Conservation (phyloP, 2,797 vertebrate genomes). For the Yasuhikotakia modesta region DNA sequence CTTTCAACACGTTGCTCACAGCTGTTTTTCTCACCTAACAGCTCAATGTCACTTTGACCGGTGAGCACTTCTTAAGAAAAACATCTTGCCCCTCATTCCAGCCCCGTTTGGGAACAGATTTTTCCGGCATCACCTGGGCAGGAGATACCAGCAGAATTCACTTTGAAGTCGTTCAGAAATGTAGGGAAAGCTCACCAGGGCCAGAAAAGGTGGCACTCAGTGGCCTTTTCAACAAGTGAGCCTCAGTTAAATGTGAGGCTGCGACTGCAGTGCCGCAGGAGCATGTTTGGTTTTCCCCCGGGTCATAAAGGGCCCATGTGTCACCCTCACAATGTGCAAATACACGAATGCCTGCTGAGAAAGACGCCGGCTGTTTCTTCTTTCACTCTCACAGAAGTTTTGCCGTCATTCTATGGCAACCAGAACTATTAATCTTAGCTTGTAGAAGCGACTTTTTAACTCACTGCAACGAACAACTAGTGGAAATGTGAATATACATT, state of each 20-base stretch:
- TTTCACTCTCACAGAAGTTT: constrained; percentile 60
- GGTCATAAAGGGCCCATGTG: constrained; percentile 44
- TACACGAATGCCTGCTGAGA: constrained; percentile 67
- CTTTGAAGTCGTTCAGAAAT: constrained; percentile 32
- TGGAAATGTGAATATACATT: background rate
- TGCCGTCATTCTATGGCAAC: constrained; percentile 74
- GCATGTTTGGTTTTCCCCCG: constrained; percentile 44
- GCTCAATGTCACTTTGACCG: constrained; percentile 11
- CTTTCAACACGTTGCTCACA: constrained; percentile 36
- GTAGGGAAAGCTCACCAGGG: background rate
- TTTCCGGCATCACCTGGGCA: constrained; percentile 10
- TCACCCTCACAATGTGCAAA: constrained; percentile 67
- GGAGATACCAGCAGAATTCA: constrained; percentile 15
- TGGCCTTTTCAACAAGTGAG: constrained; percentile 21
- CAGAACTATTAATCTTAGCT: constrained; percentile 62
- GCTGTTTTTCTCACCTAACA: constrained; percentile 39
- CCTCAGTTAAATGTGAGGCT: background rate
- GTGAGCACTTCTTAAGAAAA: constrained; percentile 23
- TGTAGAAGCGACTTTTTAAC: constrained; percentile 43
- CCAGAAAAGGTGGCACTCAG: background rate
- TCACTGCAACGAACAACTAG: too few species aligned
- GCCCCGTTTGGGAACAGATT: constrained; percentile 2
- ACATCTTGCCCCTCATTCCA: constrained; percentile 24
- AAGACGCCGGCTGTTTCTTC: constrained; percentile 59
- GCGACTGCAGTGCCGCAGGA: constrained; percentile 44